Base-by-base conservation (phyloP, 23 tunicate genomes). In the Ascidia mentula region DNA sequence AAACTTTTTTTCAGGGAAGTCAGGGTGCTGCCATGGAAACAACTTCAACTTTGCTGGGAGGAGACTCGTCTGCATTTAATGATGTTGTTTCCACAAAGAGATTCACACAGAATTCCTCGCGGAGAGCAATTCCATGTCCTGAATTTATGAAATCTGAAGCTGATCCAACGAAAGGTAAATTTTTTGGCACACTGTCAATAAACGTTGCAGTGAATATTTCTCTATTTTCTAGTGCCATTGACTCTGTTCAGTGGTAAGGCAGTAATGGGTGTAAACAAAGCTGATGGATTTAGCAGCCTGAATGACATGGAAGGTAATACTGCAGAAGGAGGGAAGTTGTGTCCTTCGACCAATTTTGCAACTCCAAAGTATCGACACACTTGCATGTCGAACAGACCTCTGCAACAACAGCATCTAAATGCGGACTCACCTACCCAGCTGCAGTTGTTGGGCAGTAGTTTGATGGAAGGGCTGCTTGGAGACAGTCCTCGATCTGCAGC, bases 371-470 rank as follows among this genome's bases (percentile, higher is more conserved):
- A 28, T 9, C 65, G 65, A 20, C 65, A 53, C 12, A 20, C 65
- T 20, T 28, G 65, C 65, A 20, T 20, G 28, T 20, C 65, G 28
- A 26, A 26, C 1, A 53, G 24, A 20, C 28, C 28, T 9, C 45
- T 45, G 1, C 28, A 28, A 72, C 31, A 38, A 2, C 82, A 80
- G 4, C 79, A 78, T n/a, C 72, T 84, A 0, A 83, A 79, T 34
- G 87, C 82, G 20, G 91, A 92, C 69, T 92, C 97, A 46, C 97
- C 97, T 22, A 92, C 97, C 22, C 97, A 92, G 53, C 81, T 92
- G 28, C 91, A 84, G 30, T 77, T 92, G 9, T 74, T 92, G 73
- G 97, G 97, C 32, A 77, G 79, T 38, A 92, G 84, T 74, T 69
- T 92, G 74, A 82, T 92, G 79, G 97, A 92, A 46, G 89, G 92